phyloP scores from a whole-genome alignment of 2,113 vertebrate species.

The Dolichallabes microphthalmus region DNA sequence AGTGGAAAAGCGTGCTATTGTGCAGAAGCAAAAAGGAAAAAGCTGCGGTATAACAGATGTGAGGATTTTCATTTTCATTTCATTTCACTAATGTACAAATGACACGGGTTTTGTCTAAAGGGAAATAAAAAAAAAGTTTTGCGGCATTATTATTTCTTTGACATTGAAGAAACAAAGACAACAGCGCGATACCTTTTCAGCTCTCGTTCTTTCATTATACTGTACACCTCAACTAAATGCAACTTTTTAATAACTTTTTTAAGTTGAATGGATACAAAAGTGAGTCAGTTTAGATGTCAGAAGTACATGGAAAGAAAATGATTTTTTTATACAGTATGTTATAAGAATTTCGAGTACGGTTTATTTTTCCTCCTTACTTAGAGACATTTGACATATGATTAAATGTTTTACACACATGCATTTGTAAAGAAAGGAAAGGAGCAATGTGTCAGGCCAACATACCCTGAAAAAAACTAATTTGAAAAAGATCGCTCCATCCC shows the following conservation, averaged over 20 bases:
- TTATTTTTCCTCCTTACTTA: not conserved
- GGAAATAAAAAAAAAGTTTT: not conserved
- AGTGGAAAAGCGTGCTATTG: not conserved
- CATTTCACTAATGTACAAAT: not conserved
- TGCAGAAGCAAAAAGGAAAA: not conserved
- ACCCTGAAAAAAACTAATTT: no score
- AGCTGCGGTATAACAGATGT: not conserved
- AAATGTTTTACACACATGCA: no score
- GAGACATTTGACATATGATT: no score
- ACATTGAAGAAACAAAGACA: constrained; percentile 1
- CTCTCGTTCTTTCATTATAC: not conserved
- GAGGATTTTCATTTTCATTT: not conserved
- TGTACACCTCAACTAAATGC: not conserved
- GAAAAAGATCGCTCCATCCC: no score
- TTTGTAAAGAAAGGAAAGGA: no score
- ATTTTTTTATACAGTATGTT: no score
- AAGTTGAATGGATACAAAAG: not conserved
- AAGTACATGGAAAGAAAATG: not conserved
- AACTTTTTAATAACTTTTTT: not conserved
- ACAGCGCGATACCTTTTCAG: not conserved
- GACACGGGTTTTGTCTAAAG: not conserved
- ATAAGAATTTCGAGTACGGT: not conserved
- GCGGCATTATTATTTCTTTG: not conserved
- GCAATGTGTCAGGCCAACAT: no score
- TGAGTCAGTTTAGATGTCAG: not conserved